Conservation (phyloP, 2,797 vertebrate species). For the Phataginus tricuspis region DNA sequence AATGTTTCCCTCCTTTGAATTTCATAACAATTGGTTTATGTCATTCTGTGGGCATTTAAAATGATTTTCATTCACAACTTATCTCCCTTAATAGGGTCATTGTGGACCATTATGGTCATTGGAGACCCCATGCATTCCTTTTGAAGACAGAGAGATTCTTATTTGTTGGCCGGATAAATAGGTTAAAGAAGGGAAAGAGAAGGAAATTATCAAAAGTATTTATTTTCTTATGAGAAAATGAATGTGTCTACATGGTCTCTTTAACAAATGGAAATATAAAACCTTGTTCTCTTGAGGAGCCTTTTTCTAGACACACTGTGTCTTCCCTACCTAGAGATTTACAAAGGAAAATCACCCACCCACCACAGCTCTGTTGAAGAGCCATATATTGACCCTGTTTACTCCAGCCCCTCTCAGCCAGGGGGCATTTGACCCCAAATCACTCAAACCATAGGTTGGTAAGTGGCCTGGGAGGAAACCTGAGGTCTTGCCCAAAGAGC, state of each 20-base stretch:
- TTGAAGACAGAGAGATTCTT: neutral
- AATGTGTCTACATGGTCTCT: neutral
- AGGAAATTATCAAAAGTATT: constrained; percentile 13
- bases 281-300: neutral
- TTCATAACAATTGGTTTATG: neutral
- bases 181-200: neutral
- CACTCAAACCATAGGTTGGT: neutral
- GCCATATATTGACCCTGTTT: neutral
- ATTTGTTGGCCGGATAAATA: neutral
- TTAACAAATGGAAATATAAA: neutral
- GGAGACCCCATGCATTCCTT: neutral
- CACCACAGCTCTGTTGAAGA: neutral
- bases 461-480: neutral
- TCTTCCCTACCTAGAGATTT: neutral
- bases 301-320: neutral
- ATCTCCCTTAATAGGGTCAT: neutral
- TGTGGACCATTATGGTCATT: neutral
- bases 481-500: neutral
- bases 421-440: neutral
- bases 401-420: neutral
- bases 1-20: neutral
- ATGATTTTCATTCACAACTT: neutral
- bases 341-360: neutral
- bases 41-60: neutral
- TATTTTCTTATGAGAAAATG: neutral